A percentile compares a stretch with the other conserved stretches of the same genome.
Evolutionary conservation across 2,113 vertebrate genomes (phyloP).

Genomic region (Trachemys scripta): DNA sequence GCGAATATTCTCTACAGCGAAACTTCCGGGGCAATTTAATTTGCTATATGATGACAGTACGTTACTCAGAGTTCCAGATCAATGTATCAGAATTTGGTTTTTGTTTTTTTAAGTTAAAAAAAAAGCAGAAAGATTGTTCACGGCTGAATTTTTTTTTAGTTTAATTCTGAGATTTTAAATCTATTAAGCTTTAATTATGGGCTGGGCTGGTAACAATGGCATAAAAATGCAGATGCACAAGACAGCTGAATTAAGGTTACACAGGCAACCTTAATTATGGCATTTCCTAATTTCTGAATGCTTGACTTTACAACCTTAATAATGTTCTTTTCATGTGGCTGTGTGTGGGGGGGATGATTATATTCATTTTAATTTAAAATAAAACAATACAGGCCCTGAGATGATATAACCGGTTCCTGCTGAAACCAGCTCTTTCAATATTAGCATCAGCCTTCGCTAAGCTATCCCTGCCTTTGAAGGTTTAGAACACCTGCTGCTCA

Average conservation of each 20-base stretch:
- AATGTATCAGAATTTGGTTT: neutral
- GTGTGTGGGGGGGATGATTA: neutral
- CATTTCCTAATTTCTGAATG: neutral
- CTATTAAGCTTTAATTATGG: neutral
- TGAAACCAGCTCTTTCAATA: neutral
- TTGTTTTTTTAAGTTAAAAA: neutral
- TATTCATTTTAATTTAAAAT: neutral
- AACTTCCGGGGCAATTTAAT: neutral
- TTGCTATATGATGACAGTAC: neutral
- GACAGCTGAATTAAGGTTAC: neutral
- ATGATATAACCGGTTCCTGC: neutral
- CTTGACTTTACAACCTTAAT: neutral
- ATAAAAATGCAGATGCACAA: neutral
- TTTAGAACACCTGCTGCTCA: neutral
- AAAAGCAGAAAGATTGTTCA: fast-evolving
- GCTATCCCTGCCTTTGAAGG: neutral
- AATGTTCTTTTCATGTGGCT: neutral
- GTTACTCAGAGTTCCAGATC: neutral
- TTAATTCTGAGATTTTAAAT: neutral
- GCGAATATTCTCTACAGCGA: neutral
- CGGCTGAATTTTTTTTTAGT: neutral
- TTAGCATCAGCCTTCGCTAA: neutral
- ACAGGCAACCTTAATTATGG: neutral
- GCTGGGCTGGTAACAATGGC: neutral
- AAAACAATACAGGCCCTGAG: neutral